Evolutionary conservation across 2,797 vertebrate species (phyloP), one percentile per base, ranked within the genome.

Genomic region (Pygocentrus nattereri): DNA sequence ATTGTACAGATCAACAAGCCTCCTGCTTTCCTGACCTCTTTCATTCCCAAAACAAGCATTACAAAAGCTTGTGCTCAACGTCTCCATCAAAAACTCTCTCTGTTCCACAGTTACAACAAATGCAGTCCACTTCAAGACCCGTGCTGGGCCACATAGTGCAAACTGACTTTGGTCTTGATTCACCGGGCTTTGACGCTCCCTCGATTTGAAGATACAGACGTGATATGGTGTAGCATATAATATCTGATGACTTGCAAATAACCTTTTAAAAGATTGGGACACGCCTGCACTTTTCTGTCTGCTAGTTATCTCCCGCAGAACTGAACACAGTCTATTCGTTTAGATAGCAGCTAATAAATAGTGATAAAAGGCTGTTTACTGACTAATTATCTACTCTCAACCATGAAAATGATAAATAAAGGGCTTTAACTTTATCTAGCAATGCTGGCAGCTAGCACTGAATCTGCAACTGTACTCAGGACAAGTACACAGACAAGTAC

Each of bases 401-500:
- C 13, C 5, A 27, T 4, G 38, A 67, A 69, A 47, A 41, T 4
- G 21, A 27, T 25, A 3, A 0, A 23, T 71, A 3, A 30, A 3
- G 41, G 2, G 10, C 68, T 21, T 52, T 34, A 49, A 34, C n/a
- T 19, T 75, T 38, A 61, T 34, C 30, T 50, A 59, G 76, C 11
- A 19, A 13, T 11, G 41, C 19, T 23, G 72, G 49, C 72, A 59
- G 52, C 41, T 13, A 19, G 10, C 52, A 7, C 34, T 5, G 61
- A 18, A 47, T 31, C 71, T 47, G 34, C 44, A 72, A 64, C 79
- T 23, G 44, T 10, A 50, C 52, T 74, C 0, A 34, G 30, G 64
- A 13, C 59, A 41, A 23, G n/a, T 18, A 62, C 44, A 44, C 31
- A 62, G 31, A 70, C 49, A 71, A 65, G 74, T 50, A 75, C 47